Conservation (phyloP, 2,797 vertebrate genomes). For the Crypturellus tataupa region DNA sequence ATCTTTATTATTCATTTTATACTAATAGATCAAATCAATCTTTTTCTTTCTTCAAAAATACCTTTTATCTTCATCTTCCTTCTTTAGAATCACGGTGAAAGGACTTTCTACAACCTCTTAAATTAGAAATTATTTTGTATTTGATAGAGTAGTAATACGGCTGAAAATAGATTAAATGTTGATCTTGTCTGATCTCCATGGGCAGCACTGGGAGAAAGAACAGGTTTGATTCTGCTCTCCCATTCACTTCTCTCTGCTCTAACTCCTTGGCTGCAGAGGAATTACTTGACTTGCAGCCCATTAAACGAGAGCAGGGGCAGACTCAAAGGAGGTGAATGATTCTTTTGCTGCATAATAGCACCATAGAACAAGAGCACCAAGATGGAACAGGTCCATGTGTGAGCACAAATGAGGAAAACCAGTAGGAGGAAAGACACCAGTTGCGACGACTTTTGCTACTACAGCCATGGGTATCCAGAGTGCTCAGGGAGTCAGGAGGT, state of each 20-base stretch:
- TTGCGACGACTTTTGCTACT: rapidly evolving
- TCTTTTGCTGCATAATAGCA: neutral
- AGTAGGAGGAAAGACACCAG: rapidly evolving
- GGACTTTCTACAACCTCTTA: neutral
- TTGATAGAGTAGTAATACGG: neutral
- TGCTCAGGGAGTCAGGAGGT: neutral
- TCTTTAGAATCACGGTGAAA: neutral
- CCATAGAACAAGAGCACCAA: neutral
- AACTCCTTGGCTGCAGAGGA: neutral
- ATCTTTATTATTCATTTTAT: neutral
- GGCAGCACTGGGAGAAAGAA: neutral
- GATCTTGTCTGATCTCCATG: neutral
- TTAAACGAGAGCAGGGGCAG: neutral
- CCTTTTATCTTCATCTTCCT: neutral
- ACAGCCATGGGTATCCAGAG: neutral
- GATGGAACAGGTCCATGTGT: neutral
- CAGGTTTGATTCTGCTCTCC: neutral
- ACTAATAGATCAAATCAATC: neutral
- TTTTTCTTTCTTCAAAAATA: neutral
- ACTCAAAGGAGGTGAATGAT: neutral
- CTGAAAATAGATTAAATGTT: neutral
- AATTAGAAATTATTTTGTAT: neutral
- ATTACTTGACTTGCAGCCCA: neutral
- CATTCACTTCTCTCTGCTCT: neutral
- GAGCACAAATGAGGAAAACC: neutral